Percentiles rank a stretch among this genome's conserved stretches.
These are phyloP conservation scores for Catharus minimus DNA, from an alignment of 2,113 vertebrate species.

Conservation along the genomic window DNA sequence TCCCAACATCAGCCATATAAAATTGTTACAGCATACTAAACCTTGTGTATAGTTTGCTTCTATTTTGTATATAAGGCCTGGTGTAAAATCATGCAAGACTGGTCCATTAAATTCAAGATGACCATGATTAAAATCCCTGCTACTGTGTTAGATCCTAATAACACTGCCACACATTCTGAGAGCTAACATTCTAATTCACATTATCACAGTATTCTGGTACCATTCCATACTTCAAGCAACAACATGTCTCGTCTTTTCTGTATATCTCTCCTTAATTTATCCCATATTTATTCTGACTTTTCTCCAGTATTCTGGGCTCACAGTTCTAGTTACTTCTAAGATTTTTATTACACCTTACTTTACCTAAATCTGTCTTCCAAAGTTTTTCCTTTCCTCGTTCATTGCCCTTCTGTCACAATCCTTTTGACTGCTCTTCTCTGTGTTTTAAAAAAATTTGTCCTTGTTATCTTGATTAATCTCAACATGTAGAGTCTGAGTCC, in stretches of 20 bases:
- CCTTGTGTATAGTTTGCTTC: neutral
- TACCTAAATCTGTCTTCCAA: neutral
- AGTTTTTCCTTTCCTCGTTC: neutral
- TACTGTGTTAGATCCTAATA: neutral
- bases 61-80: neutral
- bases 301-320: neutral
- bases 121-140: neutral
- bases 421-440: neutral
- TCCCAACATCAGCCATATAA: neutral
- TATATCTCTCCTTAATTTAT: neutral
- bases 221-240: neutral
- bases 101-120: neutral
- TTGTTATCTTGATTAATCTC: neutral
- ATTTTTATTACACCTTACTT: neutral
- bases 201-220: neutral
- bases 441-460: neutral
- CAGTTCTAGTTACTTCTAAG: neutral
- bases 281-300: neutral
- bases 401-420: rapidly evolving
- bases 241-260: neutral
- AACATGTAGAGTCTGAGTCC: neutral
- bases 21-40: neutral
- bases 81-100: neutral
- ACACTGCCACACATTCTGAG: neutral
- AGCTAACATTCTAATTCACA: neutral